Base-by-base conservation (phyloP, 2,797 vertebrate genomes). In the Malurus leucopterus region DNA sequence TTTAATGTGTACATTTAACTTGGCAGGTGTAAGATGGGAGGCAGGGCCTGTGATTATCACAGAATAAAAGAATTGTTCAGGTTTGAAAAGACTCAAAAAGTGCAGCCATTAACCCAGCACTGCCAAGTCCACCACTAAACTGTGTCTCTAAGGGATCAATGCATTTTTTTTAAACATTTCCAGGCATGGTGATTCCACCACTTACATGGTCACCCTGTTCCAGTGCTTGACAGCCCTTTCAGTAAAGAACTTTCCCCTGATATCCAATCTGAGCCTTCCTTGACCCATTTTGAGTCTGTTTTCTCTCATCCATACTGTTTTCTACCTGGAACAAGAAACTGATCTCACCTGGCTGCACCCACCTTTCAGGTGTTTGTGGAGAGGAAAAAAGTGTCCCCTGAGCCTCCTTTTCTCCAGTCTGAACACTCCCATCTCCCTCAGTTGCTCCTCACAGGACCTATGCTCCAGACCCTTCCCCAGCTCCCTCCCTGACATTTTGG, bases 251-350 rank as follows among this genome's bases (percentile, higher is more conserved):
- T 63, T 55, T 46, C 24, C 63, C 32, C 10, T 27, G 3, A 69
- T 63, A 29, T 44, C 23, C n/a, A 26, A 3, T 23, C 21, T 17
- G 57, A 69, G 34, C 32, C 11, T 57, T 29, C 24, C 32, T 23
- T 27, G 18, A n/a, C 6, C 5, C 50, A 34, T 0, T 15, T 23
- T 30, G 17, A 26, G 38, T 38, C 26, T 1, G 0, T 69, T 63
- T 40, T 24, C 13, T 57, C 29, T 69, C 9, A 3, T 19, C 24
- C 18, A 14, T 19, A 30, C 15, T 30, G 9, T 8, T 34, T 43
- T 3, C 53, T 29, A 49, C 36, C 9, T 62, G 27, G 38, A 18
- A 44, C 29, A 30, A 6, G 38, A 11, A 32, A 7, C 9, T 30
- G 63, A 22, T 8, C 4, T 38, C n/a, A 22, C 9, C 24, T 32